These are phyloP conservation scores for Lagodon rhomboides DNA, from an alignment of 2,797 vertebrate genomes.

Conservation along the genomic window DNA sequence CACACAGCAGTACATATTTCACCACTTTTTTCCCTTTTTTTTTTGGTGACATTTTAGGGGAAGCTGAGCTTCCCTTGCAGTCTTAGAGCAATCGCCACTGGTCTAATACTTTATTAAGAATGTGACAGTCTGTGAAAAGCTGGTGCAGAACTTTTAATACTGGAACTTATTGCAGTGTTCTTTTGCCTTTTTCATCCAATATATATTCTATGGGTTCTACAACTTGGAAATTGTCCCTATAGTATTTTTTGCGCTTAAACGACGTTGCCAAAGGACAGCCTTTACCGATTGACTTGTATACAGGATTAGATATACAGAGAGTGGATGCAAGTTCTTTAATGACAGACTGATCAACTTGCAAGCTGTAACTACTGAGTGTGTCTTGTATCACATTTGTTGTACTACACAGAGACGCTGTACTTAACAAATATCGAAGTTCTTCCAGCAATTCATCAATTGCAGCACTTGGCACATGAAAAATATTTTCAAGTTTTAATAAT, in stretches of 20 bases:
- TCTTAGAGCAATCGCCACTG: no score
- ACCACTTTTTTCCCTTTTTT: no score
- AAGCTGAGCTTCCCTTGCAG: no score
- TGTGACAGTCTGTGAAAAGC: background rate
- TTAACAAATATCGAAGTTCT: constrained; percentile 19
- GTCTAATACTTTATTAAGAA: constrained; percentile 1
- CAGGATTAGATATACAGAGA: background rate
- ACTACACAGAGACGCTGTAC: constrained; percentile 12
- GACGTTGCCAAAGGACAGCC: background rate
- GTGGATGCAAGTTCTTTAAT: constrained; percentile 22
- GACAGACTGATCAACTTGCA: constrained; percentile 21
- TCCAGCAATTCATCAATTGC: constrained; percentile 27
- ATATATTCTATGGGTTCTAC: constrained; percentile 12
- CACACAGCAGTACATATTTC: no score
- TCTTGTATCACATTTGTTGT: constrained; percentile 8
- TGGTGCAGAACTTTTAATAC: constrained; percentile 9
- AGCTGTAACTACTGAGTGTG: constrained; percentile 10
- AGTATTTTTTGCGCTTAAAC: constrained; percentile 8
- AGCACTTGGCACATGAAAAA: constrained; percentile 31
- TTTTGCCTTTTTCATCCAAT: constrained; percentile 9
- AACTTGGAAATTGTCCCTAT: constrained; percentile 4
- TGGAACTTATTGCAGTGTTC: constrained; percentile 11
- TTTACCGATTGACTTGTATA: background rate
- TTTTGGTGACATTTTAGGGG: no score
- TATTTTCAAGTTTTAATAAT: constrained; percentile 9